Base-by-base conservation (phyloP, 2,113 vertebrate genomes). In the Dermatemys mawii region DNA sequence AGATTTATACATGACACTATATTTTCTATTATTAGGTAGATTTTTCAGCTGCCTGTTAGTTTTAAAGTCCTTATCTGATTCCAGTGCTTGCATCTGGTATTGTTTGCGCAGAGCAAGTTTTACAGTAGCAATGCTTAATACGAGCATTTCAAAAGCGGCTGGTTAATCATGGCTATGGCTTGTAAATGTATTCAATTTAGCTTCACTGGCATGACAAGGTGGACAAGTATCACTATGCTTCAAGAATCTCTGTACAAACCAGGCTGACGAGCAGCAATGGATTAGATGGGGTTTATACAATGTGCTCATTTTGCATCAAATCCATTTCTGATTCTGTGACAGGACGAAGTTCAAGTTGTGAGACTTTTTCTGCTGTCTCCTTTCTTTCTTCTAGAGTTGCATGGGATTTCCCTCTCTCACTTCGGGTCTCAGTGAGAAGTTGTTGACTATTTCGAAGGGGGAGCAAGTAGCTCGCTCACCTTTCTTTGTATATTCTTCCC, bases 71-170 rank as follows among this genome's bases (percentile, higher is more conserved):
- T 82, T 51, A 81, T 49, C 29, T 46, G 49, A 4, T 29, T 27
- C 21, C 14, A 11, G 29, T 16, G 5, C 50, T 73, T 67, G 55
- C 78, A 4, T 0, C 7, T 0, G 2, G 50, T 75, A 55, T 35
- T 4, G 7, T 67, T 83, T 67, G 76, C 5, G 8, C 13, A 35
- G 49, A 87, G 60, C 0, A 0, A 13, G 7, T 54, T 85, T 48
- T 53, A 19, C 9, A 49, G 51, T 0, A 44, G 73, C 13, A 79
- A 41, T 19, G 87, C 55, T 60, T 8, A 85, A 38, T 88, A 16
- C 46, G 50, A 63, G 60, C 54, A 2, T 3, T 80, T 63, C 32
- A 44, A 78, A 35, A 60, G 48, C 0, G 8, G 21, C 49, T 88
- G 76, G 11, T 46, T 50, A 38, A 7, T 46, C 41, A 32, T 0